These are phyloP conservation scores for Aphelenchoides besseyi DNA, from an alignment of 1,140 invertebrate species.

Conservation along the genomic window DNA sequence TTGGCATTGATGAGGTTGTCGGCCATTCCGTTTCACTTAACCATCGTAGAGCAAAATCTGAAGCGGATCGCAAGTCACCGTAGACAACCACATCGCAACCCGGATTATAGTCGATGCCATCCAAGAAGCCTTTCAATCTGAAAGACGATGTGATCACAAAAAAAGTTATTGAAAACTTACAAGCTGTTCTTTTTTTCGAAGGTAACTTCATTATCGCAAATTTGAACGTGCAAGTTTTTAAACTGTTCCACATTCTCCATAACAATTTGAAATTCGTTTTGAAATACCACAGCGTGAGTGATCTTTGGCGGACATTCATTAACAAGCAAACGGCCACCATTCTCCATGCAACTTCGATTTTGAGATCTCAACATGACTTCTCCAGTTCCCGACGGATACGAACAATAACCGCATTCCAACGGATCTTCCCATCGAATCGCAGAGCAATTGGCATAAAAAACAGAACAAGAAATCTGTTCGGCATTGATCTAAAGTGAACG, in stretches of 20 bases:
- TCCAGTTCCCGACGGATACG: background rate
- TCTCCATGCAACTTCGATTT: constrained; percentile 2
- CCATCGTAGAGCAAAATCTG: background rate
- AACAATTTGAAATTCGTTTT: constrained; percentile 10
- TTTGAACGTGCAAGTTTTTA: background rate
- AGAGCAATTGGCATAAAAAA: background rate
- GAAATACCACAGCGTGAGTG: background rate
- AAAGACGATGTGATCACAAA: background rate
- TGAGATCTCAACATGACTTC: background rate
- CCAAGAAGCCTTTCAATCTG: background rate
- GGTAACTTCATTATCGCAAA: background rate
- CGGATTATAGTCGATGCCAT: background rate
- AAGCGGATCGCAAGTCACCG: background rate
- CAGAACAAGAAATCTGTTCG: background rate
- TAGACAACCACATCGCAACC: background rate
- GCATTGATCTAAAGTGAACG: constrained; percentile 3
- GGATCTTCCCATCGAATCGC: constrained; percentile 10
- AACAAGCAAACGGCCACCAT: background rate
- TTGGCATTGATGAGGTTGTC: background rate
- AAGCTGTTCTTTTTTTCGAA: background rate
- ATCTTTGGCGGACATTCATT: constrained; percentile 13
- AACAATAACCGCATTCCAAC: constrained; percentile 2
- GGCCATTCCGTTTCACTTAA: background rate
- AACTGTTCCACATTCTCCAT: constrained; percentile 4
- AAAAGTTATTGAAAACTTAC: background rate